Conservation (phyloP, 2,113 vertebrate species). For the Rhinoptilus africanus region DNA sequence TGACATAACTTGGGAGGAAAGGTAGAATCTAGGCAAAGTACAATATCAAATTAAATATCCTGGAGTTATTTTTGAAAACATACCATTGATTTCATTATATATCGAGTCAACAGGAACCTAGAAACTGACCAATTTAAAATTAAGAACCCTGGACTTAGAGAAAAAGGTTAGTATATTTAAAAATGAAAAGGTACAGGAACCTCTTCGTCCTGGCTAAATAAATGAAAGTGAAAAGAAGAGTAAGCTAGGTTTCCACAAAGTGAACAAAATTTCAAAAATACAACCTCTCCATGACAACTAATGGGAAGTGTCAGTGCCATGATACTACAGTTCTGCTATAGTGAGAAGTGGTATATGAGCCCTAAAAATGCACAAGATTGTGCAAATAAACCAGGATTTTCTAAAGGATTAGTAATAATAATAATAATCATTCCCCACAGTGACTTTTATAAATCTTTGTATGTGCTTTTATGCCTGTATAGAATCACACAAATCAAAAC, state of each 20-base stretch:
- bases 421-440: too few relatives aligned
- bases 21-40: background rate
- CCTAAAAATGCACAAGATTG: background rate
- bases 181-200: background rate
- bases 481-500: background rate
- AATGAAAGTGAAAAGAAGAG: background rate
- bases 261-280: background rate
- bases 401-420: too few relatives aligned
- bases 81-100: background rate
- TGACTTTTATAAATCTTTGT: background rate
- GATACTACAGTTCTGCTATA: background rate
- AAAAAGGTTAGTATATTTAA: background rate
- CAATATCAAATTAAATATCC: background rate
- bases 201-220: background rate
- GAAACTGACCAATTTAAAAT: background rate
- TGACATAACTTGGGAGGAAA: background rate
- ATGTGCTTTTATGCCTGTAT: background rate
- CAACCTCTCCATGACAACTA: background rate
- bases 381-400: background rate
- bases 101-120: background rate
- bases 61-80: background rate
- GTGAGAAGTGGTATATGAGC: background rate
- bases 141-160: background rate
- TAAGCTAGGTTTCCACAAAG: background rate
- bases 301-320: background rate